phyloP scores from a whole-genome alignment of 2,797 vertebrate genomes.

The Xenopus petersii region DNA sequence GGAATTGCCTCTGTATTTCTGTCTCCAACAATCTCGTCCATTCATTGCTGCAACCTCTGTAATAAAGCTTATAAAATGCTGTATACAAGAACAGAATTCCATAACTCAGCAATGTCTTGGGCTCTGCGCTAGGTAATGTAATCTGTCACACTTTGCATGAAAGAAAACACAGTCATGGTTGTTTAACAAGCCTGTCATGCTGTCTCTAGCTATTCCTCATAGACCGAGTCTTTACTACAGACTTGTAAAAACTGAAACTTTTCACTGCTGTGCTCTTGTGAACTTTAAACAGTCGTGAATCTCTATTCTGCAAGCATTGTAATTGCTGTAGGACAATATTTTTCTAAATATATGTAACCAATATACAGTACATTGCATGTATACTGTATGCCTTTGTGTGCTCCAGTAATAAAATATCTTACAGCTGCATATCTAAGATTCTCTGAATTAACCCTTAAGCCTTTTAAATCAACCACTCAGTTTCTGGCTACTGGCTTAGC shows the following conservation, averaged over 20 bases:
- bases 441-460: too few relatives aligned
- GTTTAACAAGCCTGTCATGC: constrained; percentile 9
- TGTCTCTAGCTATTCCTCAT: background rate
- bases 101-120: background rate
- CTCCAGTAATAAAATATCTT: too few relatives aligned
- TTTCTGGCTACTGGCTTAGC: too few relatives aligned
- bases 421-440: too few relatives aligned
- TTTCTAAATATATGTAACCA: too few relatives aligned
- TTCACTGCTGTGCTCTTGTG: background rate
- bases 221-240: background rate
- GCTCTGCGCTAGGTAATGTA: background rate
- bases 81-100: background rate
- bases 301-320: too few relatives aligned
- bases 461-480: too few relatives aligned
- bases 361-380: too few relatives aligned
- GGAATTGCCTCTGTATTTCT: background rate
- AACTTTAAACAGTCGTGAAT: background rate
- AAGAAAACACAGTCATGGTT: constrained; percentile 6
- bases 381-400: too few relatives aligned
- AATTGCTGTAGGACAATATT: too few relatives aligned
- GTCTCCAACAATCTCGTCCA: constrained; percentile 15
- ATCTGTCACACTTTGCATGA: constrained; percentile 3
- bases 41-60: constrained; percentile 11
- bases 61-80: constrained; percentile 2
- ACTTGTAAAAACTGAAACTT: background rate